A percentile compares a stretch with the other conserved stretches of the same genome.
Evolutionary conservation across 2,888 invertebrate genomes (phyloP).

Genomic region (Pristionchus arcanus): DNA sequence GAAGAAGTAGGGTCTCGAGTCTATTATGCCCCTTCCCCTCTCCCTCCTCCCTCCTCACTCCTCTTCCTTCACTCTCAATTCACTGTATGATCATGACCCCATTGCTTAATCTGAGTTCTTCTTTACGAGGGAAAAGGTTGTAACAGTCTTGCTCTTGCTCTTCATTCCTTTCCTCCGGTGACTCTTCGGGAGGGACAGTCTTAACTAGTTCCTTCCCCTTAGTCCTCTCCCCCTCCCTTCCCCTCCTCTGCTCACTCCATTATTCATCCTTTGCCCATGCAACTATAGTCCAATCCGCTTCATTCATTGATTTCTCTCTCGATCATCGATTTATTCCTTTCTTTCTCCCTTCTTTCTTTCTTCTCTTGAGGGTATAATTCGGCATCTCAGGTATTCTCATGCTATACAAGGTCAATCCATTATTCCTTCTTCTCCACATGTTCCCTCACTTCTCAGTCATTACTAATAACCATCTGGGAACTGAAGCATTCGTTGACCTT

Average conservation of each 20-base stretch:
- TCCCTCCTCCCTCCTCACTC: neutral
- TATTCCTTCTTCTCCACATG: neutral
- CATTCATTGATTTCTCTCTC: too few species aligned
- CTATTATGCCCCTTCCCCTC: constrained; percentile 31
- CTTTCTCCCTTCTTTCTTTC: neutral
- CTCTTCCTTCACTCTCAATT: neutral
- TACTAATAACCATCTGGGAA: constrained; percentile 22
- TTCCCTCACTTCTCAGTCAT: neutral
- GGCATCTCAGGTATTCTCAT: constrained; percentile 16
- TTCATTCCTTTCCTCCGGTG: neutral
- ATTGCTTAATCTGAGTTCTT: constrained; percentile 33
- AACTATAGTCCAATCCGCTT: constrained; percentile 12
- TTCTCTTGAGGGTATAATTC: constrained; percentile 4
- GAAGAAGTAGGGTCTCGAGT: constrained; percentile 17
- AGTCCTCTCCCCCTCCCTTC: neutral
- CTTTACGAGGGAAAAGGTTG: neutral
- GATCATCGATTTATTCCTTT: neutral
- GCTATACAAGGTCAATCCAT: neutral
- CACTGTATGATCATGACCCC: constrained; percentile 26
- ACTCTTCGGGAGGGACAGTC: neutral
- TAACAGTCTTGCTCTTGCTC: constrained; percentile 5
- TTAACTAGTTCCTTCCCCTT: constrained; percentile 33
- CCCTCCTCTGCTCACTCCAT: neutral
- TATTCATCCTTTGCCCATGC: constrained; percentile 9
- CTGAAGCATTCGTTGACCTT: neutral